A percentile compares a stretch with the other conserved stretches of the same genome.
These are phyloP conservation scores for Lamprotornis superbus DNA, from an alignment of 2,113 vertebrate species.

Conservation along the genomic window DNA sequence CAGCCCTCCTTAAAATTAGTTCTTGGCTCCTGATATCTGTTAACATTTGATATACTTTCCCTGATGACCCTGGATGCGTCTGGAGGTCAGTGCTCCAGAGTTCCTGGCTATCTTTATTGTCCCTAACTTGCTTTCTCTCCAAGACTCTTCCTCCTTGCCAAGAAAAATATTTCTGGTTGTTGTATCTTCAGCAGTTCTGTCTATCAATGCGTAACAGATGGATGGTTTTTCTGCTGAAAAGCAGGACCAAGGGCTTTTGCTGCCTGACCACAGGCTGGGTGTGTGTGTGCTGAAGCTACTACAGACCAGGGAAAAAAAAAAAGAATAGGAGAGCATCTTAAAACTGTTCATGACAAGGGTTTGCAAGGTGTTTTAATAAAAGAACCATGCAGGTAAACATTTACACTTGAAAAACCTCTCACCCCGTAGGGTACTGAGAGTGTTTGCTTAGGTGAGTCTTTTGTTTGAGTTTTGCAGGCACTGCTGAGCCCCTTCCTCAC, in stretches of 20 bases:
- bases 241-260: background rate
- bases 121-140: slow-evolving; percentile 27
- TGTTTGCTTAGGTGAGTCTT: background rate
- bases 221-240: background rate
- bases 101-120: slow-evolving; percentile 52
- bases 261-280: background rate
- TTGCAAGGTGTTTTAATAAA: background rate
- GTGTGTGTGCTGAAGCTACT: background rate
- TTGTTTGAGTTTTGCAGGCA: background rate
- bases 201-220: background rate
- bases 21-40: background rate
- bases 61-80: slow-evolving; percentile 1
- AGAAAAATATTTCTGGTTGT: slow-evolving; percentile 35
- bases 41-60: background rate
- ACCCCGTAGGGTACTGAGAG: accelerated
- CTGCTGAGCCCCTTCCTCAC: background rate
- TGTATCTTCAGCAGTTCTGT: background rate
- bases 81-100: slow-evolving; percentile 14
- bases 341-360: background rate
- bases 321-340: background rate
- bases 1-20: slow-evolving; percentile 33
- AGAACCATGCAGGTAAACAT: background rate
- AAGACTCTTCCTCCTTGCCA: slow-evolving; percentile 19
- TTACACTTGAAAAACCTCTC: background rate
- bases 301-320: background rate